Evolutionary conservation across 2,888 invertebrate species (phyloP), one percentile per base, ranked within the genome.

Genomic region (Stegana nigrithorax): DNA sequence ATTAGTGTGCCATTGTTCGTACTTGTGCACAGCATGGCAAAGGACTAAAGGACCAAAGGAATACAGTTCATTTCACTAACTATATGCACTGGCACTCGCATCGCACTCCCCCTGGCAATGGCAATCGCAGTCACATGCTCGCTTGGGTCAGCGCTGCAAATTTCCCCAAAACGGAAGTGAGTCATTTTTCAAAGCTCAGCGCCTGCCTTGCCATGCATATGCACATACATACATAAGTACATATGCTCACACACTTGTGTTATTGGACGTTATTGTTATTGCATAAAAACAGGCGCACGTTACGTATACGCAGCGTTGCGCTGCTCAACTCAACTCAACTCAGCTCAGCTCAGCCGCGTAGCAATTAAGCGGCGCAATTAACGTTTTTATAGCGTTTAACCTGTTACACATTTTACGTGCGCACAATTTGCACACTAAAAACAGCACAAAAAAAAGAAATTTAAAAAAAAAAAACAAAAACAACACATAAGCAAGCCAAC

Each of bases 341-440:
- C n/a, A n/a, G n/a, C n/a, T n/a, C n/a, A n/a, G n/a, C n/a, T 63
- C 63, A 19, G 21, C 53, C 21, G 36, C 32, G 53, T 55, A 12
- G 73, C 81, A 81, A 78, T 81, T 80, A 81, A 77, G 74, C 77
- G 70, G 64, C 68, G 79, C 81, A 81, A 81, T 80, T 80, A 80
- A 81, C 81, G 73, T 72, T 69, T 62, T 68, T 65, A 60, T 80
- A 73, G 75, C 70, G 72, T 71, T 80, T 81, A 80, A 80, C 81
- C 75, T 79, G 81, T 73, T 77, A 80, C 78, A 62, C 25, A 36
- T 14, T 39, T 63, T 67, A 77, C 77, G 68, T 76, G 78, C 5
- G 50, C 50, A 17, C 42, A 42, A 42, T 42, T 42, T 42, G 14
- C 42, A 14, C 25, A 26, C 45, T 21, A 4, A 21, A 45, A 19